Conservation (phyloP, 2,113 vertebrate species). For the Chlamydotis undulata region DNA sequence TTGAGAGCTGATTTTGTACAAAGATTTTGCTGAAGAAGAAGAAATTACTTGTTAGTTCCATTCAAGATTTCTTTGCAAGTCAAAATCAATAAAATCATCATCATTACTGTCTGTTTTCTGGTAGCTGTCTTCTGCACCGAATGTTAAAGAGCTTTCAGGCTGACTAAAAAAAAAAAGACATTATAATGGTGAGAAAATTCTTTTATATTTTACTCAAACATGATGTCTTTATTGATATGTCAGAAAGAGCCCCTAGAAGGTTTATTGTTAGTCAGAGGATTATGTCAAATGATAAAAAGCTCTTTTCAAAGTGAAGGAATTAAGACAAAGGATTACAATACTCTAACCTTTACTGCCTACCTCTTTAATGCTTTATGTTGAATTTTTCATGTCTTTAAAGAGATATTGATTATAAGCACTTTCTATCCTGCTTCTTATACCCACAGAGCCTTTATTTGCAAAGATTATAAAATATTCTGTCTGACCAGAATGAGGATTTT, state of each 20-base stretch:
- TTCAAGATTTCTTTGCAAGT: constrained; percentile 32
- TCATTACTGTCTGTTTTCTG: constrained; percentile 38
- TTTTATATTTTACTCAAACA: constrained; percentile 38
- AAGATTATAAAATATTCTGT: neutral
- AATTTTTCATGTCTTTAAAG: neutral
- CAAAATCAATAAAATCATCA: constrained; percentile 55
- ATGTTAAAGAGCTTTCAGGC: constrained; percentile 29
- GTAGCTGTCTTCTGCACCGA: constrained; percentile 13
- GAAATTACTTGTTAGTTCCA: neutral
- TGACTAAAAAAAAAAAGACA: neutral
- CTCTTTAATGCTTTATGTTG: neutral
- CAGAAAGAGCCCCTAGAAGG: neutral
- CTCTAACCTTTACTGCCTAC: neutral
- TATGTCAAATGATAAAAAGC: constrained; percentile 4
- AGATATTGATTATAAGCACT: neutral
- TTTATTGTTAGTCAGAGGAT: constrained; percentile 20
- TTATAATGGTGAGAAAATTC: neutral
- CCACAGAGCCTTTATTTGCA: neutral
- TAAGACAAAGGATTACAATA: neutral
- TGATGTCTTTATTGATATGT: constrained; percentile 30
- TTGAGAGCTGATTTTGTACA: neutral
- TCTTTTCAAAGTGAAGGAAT: constrained; percentile 32
- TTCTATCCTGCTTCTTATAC: neutral
- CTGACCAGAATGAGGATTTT: neutral
- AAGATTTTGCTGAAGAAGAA: constrained; percentile 16